Percentiles rank a stretch among this genome's conserved stretches.
phyloP scores from a whole-genome alignment of 2,888 invertebrate species.

The Coelogynopora nodosa region DNA sequence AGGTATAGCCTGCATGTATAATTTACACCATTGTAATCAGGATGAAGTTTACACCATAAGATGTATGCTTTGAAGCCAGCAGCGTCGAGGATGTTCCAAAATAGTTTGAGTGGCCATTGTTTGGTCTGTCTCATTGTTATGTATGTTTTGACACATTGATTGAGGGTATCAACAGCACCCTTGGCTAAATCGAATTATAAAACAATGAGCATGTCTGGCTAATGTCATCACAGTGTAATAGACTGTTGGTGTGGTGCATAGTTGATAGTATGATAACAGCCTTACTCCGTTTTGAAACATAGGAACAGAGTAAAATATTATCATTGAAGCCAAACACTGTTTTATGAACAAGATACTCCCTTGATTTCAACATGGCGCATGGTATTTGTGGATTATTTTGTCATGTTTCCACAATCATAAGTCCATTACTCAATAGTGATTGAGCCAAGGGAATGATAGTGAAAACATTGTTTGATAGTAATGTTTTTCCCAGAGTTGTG shows the following conservation, averaged over 20 bases:
- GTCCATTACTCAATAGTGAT: not conserved
- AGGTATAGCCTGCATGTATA: not conserved
- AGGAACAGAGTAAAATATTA: not conserved
- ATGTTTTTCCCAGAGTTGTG: constrained; percentile 17
- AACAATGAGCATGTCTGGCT: not conserved
- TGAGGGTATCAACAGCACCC: constrained; percentile 23
- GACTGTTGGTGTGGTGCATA: not conserved
- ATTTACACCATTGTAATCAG: not conserved
- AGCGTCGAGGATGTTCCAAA: constrained; percentile 6
- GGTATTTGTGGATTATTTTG: not conserved
- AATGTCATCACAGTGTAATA: not conserved
- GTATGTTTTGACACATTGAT: constrained; percentile 20
- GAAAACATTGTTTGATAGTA: not conserved
- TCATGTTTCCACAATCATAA: not conserved
- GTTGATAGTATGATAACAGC: not conserved
- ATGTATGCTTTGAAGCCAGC: constrained; percentile 4
- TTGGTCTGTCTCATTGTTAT: not conserved
- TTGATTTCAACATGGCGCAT: not conserved
- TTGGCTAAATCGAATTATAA: constrained; percentile 13
- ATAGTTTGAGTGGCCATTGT: not conserved
- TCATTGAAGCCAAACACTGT: not conserved
- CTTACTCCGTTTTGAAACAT: not conserved
- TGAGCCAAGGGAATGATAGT: not conserved
- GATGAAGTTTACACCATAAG: not conserved
- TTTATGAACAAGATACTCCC: not conserved